Evolutionary conservation across 2,888 invertebrate species (phyloP), one percentile per base, ranked within the genome.

Genomic region (Leucophenga montana): DNA sequence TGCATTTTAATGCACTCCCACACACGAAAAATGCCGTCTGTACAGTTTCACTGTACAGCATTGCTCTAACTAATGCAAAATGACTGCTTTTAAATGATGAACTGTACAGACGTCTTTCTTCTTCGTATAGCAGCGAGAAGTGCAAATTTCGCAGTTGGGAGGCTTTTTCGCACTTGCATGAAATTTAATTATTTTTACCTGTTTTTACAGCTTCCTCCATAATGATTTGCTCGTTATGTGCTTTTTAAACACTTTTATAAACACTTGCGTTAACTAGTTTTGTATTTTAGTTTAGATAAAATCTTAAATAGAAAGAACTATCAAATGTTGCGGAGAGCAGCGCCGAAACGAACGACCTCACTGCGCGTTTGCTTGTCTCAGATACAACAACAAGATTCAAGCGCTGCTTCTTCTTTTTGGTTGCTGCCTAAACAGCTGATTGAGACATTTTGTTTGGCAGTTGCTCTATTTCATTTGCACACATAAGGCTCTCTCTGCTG

Each of bases 151-250:
- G 8, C 39, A 39, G 39, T 39, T 39, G 73, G 74, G 74, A 77
- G 78, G 48, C 75, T 72, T 69, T 73, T 76, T 75, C 77, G 77
- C 72, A 71, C 75, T 76, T 75, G 74, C 11, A 64, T 67, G 8
- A 73, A 70, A 72, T 69, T 67, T 78, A 76, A 73, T 76, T 48
- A 70, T 71, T 73, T 82, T 84, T 84, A 82, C 85, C 85, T 77
- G 78, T 73, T 85, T 85, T 83, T 68, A 75, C 69, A 69, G 77
- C 75, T 71, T 83, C 82, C 77, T 87, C 85, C 80, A 83, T 82
- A 57, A 67, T 69, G 67, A 77, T 75, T 73, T 74, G 31, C 3
- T 69, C 57, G 50, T 70, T 70, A 72, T 70, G 50, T 65, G 59
- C 66, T 73, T 75, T 66, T 56, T 48, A 67, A 68, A 59, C 70